phyloP scores from a whole-genome alignment of 1,140 invertebrate genomes.

The Akabosia matsudoensis region DNA sequence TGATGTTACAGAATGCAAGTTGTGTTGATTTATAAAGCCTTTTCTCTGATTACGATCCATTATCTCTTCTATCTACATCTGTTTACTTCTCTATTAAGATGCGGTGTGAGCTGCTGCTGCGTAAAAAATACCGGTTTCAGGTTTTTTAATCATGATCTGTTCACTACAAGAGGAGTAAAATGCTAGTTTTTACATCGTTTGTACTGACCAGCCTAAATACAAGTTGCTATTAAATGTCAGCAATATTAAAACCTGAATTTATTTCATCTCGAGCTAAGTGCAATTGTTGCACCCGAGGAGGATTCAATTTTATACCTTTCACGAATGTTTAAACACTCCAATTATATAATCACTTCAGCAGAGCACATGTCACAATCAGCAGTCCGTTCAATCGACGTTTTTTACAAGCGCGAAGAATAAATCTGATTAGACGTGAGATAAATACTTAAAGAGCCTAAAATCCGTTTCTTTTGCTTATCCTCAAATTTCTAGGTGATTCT shows the following conservation, averaged over 20 bases:
- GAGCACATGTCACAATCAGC: conserved; percentile 4
- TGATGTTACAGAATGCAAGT: background rate
- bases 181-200: background rate
- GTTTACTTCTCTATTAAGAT: background rate
- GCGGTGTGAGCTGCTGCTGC: background rate
- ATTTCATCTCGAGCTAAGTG: too few relatives aligned
- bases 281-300: too few relatives aligned
- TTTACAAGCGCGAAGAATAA: too few relatives aligned
- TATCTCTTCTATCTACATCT: background rate
- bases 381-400: background rate
- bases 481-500: conserved; percentile 58
- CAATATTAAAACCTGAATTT: too few relatives aligned
- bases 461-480: background rate
- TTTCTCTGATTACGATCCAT: too few relatives aligned
- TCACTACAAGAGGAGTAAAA: background rate
- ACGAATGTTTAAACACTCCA: background rate
- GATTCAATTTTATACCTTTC: too few relatives aligned
- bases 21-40: background rate
- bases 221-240: too few relatives aligned
- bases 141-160: background rate
- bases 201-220: conserved; percentile 9
- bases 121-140: conserved; percentile 7
- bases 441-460: background rate
- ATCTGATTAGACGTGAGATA: too few relatives aligned
- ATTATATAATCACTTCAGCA: conserved; percentile 5